A percentile compares a stretch with the other conserved stretches of the same genome.
Conservation (phyloP, 2,888 invertebrate genomes). For the Melanostoma scalare region DNA sequence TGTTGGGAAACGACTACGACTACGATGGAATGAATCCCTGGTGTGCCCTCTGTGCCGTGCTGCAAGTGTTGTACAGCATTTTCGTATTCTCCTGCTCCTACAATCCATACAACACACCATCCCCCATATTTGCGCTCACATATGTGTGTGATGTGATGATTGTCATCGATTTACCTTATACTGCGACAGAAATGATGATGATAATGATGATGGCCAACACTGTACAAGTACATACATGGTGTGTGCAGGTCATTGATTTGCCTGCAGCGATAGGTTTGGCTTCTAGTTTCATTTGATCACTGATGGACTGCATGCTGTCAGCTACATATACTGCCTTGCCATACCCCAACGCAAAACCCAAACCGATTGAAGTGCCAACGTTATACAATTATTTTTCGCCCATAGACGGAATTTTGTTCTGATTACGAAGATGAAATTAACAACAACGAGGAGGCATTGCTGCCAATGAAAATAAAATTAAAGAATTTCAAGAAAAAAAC, state of each 20-base stretch:
- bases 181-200: slow-evolving; percentile 17
- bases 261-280: slow-evolving; percentile 56
- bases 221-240: slow-evolving; percentile 3
- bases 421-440: slow-evolving; percentile 40
- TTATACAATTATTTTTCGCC: slow-evolving; percentile 55
- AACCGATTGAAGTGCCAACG: slow-evolving; percentile 5
- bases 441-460: background rate
- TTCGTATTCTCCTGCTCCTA: slow-evolving; percentile 1
- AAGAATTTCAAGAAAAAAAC: background rate
- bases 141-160: slow-evolving; percentile 25
- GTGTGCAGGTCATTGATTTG: slow-evolving; percentile 67
- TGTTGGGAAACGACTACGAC: background rate
- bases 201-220: slow-evolving; percentile 44
- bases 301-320: slow-evolving; percentile 39
- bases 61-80: background rate
- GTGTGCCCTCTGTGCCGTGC: slow-evolving; percentile 6
- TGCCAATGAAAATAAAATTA: too few species aligned
- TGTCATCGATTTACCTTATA: slow-evolving; percentile 59
- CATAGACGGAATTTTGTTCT: slow-evolving; percentile 53
- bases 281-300: slow-evolving; percentile 62
- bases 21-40: slow-evolving; percentile 21
- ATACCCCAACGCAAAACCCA: background rate
- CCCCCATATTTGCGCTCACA: slow-evolving; percentile 30
- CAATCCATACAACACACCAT: background rate
- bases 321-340: background rate